Evolutionary conservation across 2,113 vertebrate species (phyloP), one percentile per base, ranked within the genome.

Genomic region (Raja brachyura): DNA sequence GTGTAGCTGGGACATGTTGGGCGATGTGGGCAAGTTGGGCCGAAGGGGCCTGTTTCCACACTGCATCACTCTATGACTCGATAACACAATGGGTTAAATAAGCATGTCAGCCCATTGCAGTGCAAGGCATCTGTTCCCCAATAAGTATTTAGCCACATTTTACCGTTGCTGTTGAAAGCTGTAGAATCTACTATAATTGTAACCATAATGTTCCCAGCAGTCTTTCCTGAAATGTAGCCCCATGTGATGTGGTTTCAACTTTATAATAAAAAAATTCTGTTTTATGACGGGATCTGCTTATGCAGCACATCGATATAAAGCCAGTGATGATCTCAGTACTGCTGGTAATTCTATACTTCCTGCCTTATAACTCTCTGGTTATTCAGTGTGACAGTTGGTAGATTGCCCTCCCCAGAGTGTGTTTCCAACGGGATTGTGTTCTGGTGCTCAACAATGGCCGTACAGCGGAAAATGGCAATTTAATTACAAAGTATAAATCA

Each of bases 401-500:
- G 18, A 90, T 75, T 33, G 28, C 31, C 1, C 54, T 90, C 81
- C 92, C 66, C 9, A 18, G 73, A 86, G 70, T 73, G 56, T 83
- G 74, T 94, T 94, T 92, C 85, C 76, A 9, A 48, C 75, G 28
- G 11, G 93, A 77, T 70, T 31, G 28, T 79, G 75, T 6, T 95
- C 54, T 33, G 74, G 75, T 94, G 93, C 76, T 93, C 79, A 93
- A 88, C 85, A 93, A 22, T 63, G 66, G 31, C 25, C 77, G 68
- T 93, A 93, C 83, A 33, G 31, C 85, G 92, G 33, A 93, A 93
- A 93, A 93, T 93, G 90, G 88, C 93, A 93, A 61, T 93, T 94
- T 94, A 90, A 88, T 94, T 93, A 93, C 93, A 25, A 11, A 13
- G 0, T 93, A 93, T 93, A 93, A 94, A 93, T 94, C 93, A 90